phyloP scores from a whole-genome alignment of 2,113 vertebrate species.

The cattle (Bos taurus) region DNA sequence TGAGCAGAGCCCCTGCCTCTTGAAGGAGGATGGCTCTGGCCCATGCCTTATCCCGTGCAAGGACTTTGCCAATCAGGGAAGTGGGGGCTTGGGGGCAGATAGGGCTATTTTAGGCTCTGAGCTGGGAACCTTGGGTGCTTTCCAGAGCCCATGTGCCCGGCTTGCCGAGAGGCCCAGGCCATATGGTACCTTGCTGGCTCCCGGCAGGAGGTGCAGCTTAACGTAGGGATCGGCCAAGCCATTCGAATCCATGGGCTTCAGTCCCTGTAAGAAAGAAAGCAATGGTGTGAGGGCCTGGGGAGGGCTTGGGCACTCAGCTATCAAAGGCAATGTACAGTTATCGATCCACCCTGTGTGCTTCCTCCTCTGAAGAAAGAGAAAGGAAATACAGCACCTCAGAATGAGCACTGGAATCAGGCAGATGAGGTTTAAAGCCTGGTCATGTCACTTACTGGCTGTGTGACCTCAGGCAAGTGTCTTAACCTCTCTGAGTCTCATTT shows the following conservation, averaged over 20 bases:
- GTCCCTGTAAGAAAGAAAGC: slow-evolving; percentile 80
- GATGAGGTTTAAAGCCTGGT: not conserved
- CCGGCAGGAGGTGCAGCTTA: slow-evolving; percentile 94
- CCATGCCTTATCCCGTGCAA: not conserved
- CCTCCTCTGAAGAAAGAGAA: not conserved
- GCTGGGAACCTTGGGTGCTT: not conserved
- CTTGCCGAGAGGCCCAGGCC: not conserved
- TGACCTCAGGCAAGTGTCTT: not conserved
- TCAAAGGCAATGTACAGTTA: not conserved
- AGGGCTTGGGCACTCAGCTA: not conserved
- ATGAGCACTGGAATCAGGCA: not conserved
- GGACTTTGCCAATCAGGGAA: not conserved
- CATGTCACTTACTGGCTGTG: not conserved
- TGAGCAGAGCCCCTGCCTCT: not conserved
- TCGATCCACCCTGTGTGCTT: accelerated
- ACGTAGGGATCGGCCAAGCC: slow-evolving; percentile 96
- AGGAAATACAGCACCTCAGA: not conserved
- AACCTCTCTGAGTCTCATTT: not conserved
- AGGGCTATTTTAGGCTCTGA: slow-evolving; percentile 8
- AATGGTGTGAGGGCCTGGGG: accelerated
- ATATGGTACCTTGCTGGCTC: slow-evolving; percentile 93
- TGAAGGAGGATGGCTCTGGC: not conserved
- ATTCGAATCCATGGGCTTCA: slow-evolving; percentile 98
- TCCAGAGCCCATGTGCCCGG: not conserved
- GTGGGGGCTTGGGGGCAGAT: not conserved